Percentiles rank a stretch among this genome's conserved stretches.
Evolutionary conservation across 2,113 vertebrate genomes (phyloP).

Genomic region (Protobothrops mucrosquamatus): DNA sequence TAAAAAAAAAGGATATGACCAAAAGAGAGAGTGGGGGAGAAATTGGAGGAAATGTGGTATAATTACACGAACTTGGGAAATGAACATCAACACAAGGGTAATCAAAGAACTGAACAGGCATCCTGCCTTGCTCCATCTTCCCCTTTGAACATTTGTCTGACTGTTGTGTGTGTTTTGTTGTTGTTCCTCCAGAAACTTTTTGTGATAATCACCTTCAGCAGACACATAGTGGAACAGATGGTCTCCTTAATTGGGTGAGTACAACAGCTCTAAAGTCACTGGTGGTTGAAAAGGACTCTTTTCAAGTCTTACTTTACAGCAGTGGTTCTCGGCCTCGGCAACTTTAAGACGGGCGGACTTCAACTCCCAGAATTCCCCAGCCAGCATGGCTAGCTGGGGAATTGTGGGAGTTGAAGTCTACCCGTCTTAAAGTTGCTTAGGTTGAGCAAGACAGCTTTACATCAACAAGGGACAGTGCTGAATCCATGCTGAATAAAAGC

Average conservation of each 20-base stretch:
- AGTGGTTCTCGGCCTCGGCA: neutral
- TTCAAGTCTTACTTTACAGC: neutral
- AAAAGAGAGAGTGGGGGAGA: neutral
- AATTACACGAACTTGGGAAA: neutral
- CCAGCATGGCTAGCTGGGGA: neutral
- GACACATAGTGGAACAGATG: constrained; percentile 93
- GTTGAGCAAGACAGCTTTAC: neutral
- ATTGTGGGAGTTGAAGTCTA: neutral
- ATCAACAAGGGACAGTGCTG: neutral
- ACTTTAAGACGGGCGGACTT: no score
- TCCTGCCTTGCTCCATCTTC: constrained; percentile 27
- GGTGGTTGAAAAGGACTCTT: neutral
- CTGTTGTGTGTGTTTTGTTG: constrained; percentile 52
- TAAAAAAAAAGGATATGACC: neutral
- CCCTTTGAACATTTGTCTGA: constrained; percentile 20
- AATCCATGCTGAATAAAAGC: neutral
- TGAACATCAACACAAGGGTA: neutral
- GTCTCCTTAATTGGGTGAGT: constrained; percentile 92
- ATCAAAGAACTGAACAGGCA: neutral
- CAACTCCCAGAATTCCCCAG: neutral
- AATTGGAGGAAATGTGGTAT: neutral
- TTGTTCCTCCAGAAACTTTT: constrained; percentile 88
- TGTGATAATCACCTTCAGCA: constrained; percentile 91
- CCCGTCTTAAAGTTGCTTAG: no score
- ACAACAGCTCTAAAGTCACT: constrained; percentile 5